A percentile compares a stretch with the other conserved stretches of the same genome.
Conservation (phyloP, 2,888 invertebrate genomes). For the Cosmopolites sordidus region DNA sequence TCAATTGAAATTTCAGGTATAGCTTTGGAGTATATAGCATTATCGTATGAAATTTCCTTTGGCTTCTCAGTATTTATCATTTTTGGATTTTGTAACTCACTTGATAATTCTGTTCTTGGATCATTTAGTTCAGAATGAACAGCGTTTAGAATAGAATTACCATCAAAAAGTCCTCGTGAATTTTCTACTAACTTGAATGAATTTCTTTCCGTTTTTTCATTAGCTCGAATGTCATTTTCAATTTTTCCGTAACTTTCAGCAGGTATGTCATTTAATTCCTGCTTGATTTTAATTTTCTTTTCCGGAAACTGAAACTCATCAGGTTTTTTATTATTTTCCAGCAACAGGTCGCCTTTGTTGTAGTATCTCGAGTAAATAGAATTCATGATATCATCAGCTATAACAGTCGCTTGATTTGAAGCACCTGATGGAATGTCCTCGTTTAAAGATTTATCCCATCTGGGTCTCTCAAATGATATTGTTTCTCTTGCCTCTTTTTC, state of each 20-base stretch:
- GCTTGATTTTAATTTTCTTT: neutral
- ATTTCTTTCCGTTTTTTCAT: neutral
- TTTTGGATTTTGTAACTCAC: too few relatives aligned
- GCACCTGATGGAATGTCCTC: constrained; percentile 18
- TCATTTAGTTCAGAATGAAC: too few relatives aligned
- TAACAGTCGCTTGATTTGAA: constrained; percentile 32
- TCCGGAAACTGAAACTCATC: neutral
- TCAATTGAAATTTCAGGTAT: too few relatives aligned
- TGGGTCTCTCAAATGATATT: constrained; percentile 17
- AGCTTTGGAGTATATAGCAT: too few relatives aligned
- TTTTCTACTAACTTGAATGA: neutral
- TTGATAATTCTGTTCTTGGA: too few relatives aligned
- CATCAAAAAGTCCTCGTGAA: too few relatives aligned
- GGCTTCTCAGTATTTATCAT: too few relatives aligned
- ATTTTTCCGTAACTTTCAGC: too few relatives aligned
- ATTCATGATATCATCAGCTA: constrained; percentile 39
- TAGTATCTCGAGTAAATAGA: constrained; percentile 36
- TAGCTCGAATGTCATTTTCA: too few relatives aligned
- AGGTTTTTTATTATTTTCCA: neutral
- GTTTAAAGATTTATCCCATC: constrained; percentile 18
- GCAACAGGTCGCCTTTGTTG: constrained; percentile 21
- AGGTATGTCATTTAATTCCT: too few relatives aligned
- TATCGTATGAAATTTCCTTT: too few relatives aligned
- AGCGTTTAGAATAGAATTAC: too few relatives aligned
- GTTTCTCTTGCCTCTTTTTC: constrained; percentile 20